Conservation (phyloP, 92 coral and sea anemone genomes). For the Zoanthus sansibaricus region DNA sequence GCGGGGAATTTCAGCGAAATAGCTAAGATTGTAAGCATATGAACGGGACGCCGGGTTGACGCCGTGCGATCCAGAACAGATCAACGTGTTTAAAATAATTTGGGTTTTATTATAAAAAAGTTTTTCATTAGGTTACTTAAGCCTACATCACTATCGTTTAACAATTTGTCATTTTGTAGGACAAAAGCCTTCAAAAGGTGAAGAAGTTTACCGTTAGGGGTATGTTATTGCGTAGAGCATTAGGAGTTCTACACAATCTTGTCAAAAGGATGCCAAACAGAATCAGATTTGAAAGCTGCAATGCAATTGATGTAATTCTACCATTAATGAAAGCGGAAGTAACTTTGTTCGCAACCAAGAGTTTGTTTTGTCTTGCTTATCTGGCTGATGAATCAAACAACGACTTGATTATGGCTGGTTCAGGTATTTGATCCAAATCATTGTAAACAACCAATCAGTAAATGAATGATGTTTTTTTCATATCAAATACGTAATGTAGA, state of each 20-base stretch:
- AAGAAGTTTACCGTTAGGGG: slow-evolving; percentile 62
- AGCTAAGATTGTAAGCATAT: too few species aligned
- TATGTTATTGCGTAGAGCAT: slow-evolving; percentile 40
- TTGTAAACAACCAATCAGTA: too few species aligned
- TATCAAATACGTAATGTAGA: too few species aligned
- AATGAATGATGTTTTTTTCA: too few species aligned
- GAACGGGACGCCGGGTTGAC: too few species aligned
- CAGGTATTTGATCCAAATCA: slow-evolving; percentile 54
- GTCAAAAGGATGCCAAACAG: slow-evolving; percentile 77
- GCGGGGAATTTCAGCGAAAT: too few species aligned
- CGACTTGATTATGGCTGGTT: slow-evolving; percentile 72
- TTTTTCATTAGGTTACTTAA: not conserved
- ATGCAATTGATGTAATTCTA: slow-evolving; percentile 64
- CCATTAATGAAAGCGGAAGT: slow-evolving; percentile 79
- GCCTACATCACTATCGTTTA: not conserved
- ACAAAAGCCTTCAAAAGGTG: slow-evolving; percentile 46
- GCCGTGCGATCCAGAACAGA: too few species aligned
- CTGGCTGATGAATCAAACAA: slow-evolving; percentile 78
- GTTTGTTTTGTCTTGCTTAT: slow-evolving; percentile 78
- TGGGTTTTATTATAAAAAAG: too few species aligned
- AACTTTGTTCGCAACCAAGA: slow-evolving; percentile 56
- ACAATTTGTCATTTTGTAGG: slow-evolving; percentile 34
- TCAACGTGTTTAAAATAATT: not conserved
- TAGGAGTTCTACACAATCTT: slow-evolving; percentile 73
- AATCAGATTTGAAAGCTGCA: slow-evolving; percentile 50